Conservation (phyloP, 2,797 vertebrate species). For the Lemur catta region DNA sequence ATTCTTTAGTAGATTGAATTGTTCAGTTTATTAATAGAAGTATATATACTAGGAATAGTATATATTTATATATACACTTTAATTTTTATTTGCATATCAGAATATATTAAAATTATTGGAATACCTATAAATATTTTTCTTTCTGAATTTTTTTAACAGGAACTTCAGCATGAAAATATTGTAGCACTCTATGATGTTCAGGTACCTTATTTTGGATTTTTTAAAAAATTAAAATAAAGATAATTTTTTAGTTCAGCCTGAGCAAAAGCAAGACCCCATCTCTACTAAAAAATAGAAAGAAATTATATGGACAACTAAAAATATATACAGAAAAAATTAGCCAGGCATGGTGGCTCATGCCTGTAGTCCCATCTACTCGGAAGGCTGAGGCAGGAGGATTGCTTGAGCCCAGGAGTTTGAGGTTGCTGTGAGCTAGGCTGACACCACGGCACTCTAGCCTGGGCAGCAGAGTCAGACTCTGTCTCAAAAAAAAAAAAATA, state of each 20-base stretch:
- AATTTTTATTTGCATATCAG: conserved; percentile 51
- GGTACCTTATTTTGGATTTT: conserved; percentile 84
- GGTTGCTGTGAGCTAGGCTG: no score
- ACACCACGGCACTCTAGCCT: no score
- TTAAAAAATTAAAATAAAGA: neutral
- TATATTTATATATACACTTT: neutral
- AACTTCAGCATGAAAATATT: conserved; percentile 99
- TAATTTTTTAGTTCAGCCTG: neutral
- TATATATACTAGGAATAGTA: neutral
- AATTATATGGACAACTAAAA: no score
- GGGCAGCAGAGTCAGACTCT: no score
- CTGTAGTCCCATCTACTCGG: no score
- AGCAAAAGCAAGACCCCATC: no score
- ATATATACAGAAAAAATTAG: no score
- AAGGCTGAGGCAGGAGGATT: no score
- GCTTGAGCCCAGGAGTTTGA: no score
- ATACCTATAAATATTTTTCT: conserved; percentile 51
- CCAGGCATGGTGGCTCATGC: no score
- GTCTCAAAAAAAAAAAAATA: no score
- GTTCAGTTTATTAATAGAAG: neutral
- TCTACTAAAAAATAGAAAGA: no score
- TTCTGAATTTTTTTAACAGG: conserved; percentile 86
- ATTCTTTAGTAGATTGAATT: neutral
- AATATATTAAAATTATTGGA: conserved; percentile 23
- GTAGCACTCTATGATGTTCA: conserved; percentile 98